Evolutionary conservation across 37 sponge, comb jelly and placozoan species (phyloP), one percentile per base, ranked within the genome.

Genomic region (Agelas oroides): DNA sequence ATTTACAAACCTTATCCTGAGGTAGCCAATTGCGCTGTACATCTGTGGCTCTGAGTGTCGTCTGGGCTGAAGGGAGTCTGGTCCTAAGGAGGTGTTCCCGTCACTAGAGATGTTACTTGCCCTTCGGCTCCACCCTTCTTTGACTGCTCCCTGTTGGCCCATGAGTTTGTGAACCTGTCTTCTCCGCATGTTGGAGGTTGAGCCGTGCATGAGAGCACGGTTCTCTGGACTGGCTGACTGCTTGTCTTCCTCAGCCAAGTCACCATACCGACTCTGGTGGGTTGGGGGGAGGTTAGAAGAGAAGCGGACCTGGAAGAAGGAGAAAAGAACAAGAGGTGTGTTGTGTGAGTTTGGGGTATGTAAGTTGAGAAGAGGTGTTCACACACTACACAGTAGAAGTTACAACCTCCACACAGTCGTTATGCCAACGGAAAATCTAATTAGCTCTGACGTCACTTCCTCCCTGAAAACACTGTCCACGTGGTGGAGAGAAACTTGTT

Each of bases 201-300:
- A 74, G 0, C 84, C 84, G 23, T 23, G 28, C 33, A 61, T 61
- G 62, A 38, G 37, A 2, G 46, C 12, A 1, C 27, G 30, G 27
- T 75, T 75, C 18, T 84, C 75, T 3, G 46, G 70, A 25, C 30
- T 39, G 55, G 56, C 37, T 18, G 13, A 1, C 20, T 64, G 23
- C 52, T 36, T 21, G 17, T 25, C 39, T 2, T 73, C 82, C 35
- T 71, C 77, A 28, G 83, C 89, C 16, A 83, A 79, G n/a, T 38
- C n/a, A 6, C 89, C 89, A 71, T 37, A 89, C 21, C 89, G 77
- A 52, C 73, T 78, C 66, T 89, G 89, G 2, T 84, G 52, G 31
- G 84, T 72, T 18, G 89, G 89, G 0, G 89, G 89, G 30, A 81
- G 84, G 14, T 64, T 63, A 12, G 89, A 28, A 15, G 89, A 83